phyloP scores from a whole-genome alignment of 2,888 invertebrate genomes.

The Galeopsomyia nigrocyanea region DNA sequence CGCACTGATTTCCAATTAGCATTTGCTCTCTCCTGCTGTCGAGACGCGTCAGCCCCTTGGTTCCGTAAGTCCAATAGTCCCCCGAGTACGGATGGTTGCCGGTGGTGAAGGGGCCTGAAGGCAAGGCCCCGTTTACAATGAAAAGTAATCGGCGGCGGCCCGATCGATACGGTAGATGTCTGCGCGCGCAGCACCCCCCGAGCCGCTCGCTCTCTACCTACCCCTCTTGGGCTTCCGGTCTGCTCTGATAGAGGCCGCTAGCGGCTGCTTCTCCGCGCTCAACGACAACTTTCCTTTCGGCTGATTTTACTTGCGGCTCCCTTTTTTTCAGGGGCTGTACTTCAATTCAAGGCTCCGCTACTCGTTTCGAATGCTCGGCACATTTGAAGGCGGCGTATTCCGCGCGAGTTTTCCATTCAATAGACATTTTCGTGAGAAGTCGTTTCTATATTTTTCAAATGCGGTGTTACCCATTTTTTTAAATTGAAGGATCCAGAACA shows the following conservation, averaged over 20 bases:
- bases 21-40: slow-evolving; percentile 51
- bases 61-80: slow-evolving; percentile 63
- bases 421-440: too few relatives aligned
- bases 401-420: too few relatives aligned
- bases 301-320: too few relatives aligned
- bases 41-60: slow-evolving; percentile 27
- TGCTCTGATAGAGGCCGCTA: slow-evolving; percentile 57
- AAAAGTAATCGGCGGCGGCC: slow-evolving; percentile 43
- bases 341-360: too few relatives aligned
- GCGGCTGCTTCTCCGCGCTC: slow-evolving; percentile 51
- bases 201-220: slow-evolving; percentile 11
- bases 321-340: too few relatives aligned
- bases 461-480: too few relatives aligned
- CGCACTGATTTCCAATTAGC: slow-evolving; percentile 7
- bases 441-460: too few relatives aligned
- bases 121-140: slow-evolving; percentile 47
- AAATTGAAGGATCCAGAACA: too few relatives aligned
- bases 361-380: too few relatives aligned
- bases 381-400: too few relatives aligned
- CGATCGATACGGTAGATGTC: slow-evolving; percentile 68
- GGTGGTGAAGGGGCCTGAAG: slow-evolving; percentile 61
- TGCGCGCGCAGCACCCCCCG: slow-evolving; percentile 60
- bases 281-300: too few relatives aligned
- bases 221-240: slow-evolving; percentile 30
- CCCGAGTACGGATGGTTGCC: slow-evolving; percentile 62